Evolutionary conservation across 1,140 invertebrate species (phyloP).

Genomic region (Bombus confusus): DNA sequence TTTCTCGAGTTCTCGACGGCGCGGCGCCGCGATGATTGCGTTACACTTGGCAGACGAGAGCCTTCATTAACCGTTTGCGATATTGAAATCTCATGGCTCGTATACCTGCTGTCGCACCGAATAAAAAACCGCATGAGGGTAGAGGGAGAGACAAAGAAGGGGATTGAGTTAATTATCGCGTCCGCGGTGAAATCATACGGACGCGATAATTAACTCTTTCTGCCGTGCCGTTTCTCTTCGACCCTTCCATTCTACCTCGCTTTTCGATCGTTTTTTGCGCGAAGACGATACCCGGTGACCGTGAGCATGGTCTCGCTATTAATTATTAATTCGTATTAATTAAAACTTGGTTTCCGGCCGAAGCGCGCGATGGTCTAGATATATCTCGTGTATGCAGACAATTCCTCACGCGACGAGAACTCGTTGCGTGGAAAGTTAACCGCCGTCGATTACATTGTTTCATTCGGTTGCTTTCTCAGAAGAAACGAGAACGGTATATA

Average conservation of each 20-base stretch:
- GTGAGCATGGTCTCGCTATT: slow-evolving; percentile 14
- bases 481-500: not conserved
- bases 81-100: slow-evolving; percentile 27
- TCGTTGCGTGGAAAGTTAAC: not conserved
- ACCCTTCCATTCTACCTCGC: not conserved
- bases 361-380: not conserved
- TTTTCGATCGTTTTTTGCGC: slow-evolving; percentile 19
- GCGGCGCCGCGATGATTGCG: not conserved
- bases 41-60: slow-evolving; percentile 4
- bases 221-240: not conserved
- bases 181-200: slow-evolving; percentile 30
- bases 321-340: slow-evolving; percentile 44
- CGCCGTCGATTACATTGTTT: not conserved
- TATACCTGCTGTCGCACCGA: not conserved
- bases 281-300: not conserved
- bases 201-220: slow-evolving; percentile 47
- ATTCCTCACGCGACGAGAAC: no score
- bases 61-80: slow-evolving; percentile 15
- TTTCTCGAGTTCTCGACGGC: not conserved
- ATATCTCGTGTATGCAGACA: not conserved
- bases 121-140: not conserved
- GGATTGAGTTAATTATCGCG: slow-evolving; percentile 36
- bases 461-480: not conserved
- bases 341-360: slow-evolving; percentile 17
- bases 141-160: not conserved